A percentile compares a stretch with the other conserved stretches of the same genome.
Evolutionary conservation across 2,113 vertebrate genomes (phyloP).

Genomic region (Anser cygnoides): DNA sequence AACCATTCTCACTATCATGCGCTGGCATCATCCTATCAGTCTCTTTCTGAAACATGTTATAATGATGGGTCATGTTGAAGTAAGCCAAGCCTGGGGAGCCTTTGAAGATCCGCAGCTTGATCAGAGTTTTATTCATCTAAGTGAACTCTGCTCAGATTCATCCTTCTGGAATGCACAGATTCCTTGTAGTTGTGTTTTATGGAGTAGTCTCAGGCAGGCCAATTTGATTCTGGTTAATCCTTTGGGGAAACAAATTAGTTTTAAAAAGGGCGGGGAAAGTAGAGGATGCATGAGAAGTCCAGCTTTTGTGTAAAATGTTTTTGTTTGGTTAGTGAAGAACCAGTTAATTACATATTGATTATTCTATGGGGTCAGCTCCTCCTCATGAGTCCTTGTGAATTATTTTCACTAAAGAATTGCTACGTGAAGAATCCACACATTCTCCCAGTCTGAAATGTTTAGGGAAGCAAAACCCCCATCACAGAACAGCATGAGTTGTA

Average conservation of each 20-base stretch:
- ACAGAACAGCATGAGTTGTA: background rate
- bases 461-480: background rate
- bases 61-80: background rate
- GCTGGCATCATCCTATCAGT: background rate
- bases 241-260: background rate
- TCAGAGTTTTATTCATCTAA: background rate
- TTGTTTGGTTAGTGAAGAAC: background rate
- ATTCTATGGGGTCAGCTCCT: background rate
- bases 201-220: background rate
- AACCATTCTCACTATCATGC: background rate
- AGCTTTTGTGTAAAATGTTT: background rate
- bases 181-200: background rate
- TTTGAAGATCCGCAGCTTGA: background rate
- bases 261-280: background rate
- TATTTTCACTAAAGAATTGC: background rate
- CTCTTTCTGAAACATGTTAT: background rate
- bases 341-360: background rate
- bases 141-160: background rate
- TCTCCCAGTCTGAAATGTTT: background rate
- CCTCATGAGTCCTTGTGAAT: background rate
- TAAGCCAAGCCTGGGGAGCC: background rate
- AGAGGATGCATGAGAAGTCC: background rate
- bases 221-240: background rate
- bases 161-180: background rate
- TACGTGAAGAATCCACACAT: background rate